Percentiles rank a stretch among this genome's conserved stretches.
These are phyloP conservation scores for Asbolus verrucosus DNA, from an alignment of 1,140 invertebrate genomes.

Conservation along the genomic window DNA sequence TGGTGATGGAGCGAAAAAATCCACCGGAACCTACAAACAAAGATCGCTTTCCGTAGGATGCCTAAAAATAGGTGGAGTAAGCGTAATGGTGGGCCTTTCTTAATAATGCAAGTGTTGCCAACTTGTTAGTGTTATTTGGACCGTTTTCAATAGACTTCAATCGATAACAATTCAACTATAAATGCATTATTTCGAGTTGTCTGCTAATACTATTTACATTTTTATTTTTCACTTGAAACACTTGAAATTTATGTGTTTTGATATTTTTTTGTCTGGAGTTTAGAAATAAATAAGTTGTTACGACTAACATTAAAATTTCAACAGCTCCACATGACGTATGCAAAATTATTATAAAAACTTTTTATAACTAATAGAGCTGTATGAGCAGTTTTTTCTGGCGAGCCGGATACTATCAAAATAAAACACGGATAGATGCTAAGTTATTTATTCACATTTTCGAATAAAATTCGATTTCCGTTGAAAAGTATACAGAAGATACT, in stretches of 20 bases:
- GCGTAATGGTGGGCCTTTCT: slow-evolving; percentile 8
- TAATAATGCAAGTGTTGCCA: slow-evolving; percentile 6
- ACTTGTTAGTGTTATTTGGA: neutral
- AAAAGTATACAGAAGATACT: no score
- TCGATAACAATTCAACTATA: neutral
- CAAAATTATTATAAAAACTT: neutral
- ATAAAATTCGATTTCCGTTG: no score
- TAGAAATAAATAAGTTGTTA: slow-evolving; percentile 13
- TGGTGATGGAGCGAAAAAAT: neutral
- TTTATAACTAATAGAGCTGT: slow-evolving; percentile 3
- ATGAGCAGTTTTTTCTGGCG: slow-evolving; percentile 3
- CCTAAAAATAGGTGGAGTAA: neutral
- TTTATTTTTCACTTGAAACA: neutral
- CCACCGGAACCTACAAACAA: slow-evolving; percentile 18
- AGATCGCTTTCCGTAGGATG: slow-evolving; percentile 7
- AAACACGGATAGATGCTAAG: no score
- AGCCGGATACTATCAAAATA: no score
- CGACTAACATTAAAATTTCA: slow-evolving; percentile 12
- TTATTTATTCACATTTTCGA: no score
- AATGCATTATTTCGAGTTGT: neutral
- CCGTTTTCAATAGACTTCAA: neutral
- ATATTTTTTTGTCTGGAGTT: slow-evolving; percentile 2
- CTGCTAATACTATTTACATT: neutral
- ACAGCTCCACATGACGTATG: slow-evolving; percentile 8
- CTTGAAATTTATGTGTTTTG: neutral